A percentile compares a stretch with the other conserved stretches of the same genome.
Evolutionary conservation across 1,140 invertebrate genomes (phyloP).

Genomic region (Macrotrachela quadricornifera): DNA sequence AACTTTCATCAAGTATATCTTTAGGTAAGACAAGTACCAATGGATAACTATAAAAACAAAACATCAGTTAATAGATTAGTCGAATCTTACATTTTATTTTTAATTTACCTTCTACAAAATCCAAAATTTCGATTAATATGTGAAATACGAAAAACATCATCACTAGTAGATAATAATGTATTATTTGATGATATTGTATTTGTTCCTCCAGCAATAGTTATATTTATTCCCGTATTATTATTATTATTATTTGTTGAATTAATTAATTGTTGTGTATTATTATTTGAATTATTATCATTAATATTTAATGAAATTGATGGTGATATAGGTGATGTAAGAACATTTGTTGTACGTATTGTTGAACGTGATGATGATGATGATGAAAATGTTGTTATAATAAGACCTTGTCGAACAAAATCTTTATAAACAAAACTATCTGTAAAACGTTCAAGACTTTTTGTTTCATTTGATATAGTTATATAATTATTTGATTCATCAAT

Average conservation of each 20-base stretch:
- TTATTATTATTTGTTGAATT: background rate
- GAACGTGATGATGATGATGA: background rate
- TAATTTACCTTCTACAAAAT: too few species aligned
- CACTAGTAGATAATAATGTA: background rate
- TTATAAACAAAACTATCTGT: background rate
- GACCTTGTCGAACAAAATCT: slow-evolving; percentile 3
- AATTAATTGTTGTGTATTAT: background rate
- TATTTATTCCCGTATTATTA: background rate
- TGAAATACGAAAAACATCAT: too few species aligned
- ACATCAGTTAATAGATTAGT: too few species aligned
- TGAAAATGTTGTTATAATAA: background rate
- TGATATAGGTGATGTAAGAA: background rate
- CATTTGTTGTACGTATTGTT: background rate
- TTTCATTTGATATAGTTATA: background rate
- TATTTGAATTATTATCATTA: too few species aligned
- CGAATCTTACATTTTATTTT: too few species aligned
- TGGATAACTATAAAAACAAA: background rate
- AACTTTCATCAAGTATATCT: background rate
- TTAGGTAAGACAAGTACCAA: background rate
- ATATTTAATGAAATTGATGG: background rate
- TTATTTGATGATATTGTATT: background rate
- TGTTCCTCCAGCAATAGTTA: background rate
- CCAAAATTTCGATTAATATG: too few species aligned
- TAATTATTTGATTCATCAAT: background rate
- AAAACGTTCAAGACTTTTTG: background rate